These are phyloP conservation scores for Drosophila littoralis DNA, from an alignment of 1,140 invertebrate genomes.

Conservation along the genomic window DNA sequence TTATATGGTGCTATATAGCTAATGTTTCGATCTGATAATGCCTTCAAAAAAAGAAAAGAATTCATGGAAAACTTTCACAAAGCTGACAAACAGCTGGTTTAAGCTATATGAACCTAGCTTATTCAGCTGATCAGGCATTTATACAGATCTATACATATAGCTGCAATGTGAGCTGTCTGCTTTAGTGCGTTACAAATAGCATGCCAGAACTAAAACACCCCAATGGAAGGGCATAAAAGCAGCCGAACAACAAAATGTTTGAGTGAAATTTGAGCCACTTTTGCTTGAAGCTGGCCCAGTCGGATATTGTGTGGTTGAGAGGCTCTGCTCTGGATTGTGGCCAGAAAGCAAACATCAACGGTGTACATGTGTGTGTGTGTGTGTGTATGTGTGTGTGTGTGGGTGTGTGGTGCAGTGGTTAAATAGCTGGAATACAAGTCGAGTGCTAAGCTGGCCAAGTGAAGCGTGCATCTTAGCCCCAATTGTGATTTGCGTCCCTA, in stretches of 20 bases:
- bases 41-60: too few species aligned
- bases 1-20: too few species aligned
- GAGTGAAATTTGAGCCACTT: conserved; percentile 69
- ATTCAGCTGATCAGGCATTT: too few species aligned
- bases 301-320: conserved; percentile 34
- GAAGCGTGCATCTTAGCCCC: not conserved
- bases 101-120: too few species aligned
- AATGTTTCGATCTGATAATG: too few species aligned
- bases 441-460: not conserved
- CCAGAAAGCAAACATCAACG: not conserved
- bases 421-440: not conserved
- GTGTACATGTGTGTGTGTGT: not conserved
- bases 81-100: too few species aligned
- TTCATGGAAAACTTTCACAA: too few species aligned
- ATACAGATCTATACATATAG: too few species aligned
- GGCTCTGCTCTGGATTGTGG: conserved; percentile 14
- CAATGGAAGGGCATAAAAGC: not conserved
- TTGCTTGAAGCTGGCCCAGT: conserved; percentile 43
- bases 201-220: too few species aligned
- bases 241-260: conserved; percentile 17
- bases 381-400: not conserved
- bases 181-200: too few species aligned
- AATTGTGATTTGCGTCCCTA: conserved; percentile 5
- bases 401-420: conserved; percentile 7
- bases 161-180: too few species aligned